phyloP scores from a whole-genome alignment of 2,888 invertebrate genomes.

The Lasioglossum vierecki region DNA sequence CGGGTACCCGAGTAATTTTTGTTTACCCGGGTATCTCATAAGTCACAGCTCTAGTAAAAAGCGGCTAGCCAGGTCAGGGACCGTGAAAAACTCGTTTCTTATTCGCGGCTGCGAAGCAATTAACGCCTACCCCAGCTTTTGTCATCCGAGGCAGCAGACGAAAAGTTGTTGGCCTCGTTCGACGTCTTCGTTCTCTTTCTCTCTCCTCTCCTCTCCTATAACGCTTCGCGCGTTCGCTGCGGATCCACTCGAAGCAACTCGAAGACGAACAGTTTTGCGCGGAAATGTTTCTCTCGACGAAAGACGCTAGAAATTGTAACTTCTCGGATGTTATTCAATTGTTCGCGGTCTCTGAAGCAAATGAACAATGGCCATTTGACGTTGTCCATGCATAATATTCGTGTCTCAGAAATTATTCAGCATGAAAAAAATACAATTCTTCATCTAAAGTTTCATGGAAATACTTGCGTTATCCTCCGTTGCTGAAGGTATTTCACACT shows the following conservation, averaged over 20 bases:
- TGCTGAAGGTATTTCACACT: too few species aligned
- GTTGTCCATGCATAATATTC: not conserved
- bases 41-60: too few species aligned
- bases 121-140: conserved; percentile 19
- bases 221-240: not conserved
- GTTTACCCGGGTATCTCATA: too few species aligned
- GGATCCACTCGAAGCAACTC: not conserved
- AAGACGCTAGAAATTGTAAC: not conserved
- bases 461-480: too few species aligned
- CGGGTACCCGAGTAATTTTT: too few species aligned
- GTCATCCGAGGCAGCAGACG: conserved; percentile 19
- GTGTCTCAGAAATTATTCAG: not conserved
- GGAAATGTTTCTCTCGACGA: not conserved
- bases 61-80: not conserved
- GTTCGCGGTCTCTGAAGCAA: not conserved
- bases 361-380: not conserved
- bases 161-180: conserved; percentile 35
- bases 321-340: not conserved
- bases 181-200: not conserved
- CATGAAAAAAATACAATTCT: not conserved
- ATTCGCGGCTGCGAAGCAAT: conserved; percentile 17
- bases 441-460: too few species aligned
- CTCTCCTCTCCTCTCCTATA: not conserved
- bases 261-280: not conserved
- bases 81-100: conserved; percentile 28